Evolutionary conservation across 1,140 invertebrate genomes (phyloP), one percentile per base, ranked within the genome.

Genomic region (Phenacoccus solenopsis): DNA sequence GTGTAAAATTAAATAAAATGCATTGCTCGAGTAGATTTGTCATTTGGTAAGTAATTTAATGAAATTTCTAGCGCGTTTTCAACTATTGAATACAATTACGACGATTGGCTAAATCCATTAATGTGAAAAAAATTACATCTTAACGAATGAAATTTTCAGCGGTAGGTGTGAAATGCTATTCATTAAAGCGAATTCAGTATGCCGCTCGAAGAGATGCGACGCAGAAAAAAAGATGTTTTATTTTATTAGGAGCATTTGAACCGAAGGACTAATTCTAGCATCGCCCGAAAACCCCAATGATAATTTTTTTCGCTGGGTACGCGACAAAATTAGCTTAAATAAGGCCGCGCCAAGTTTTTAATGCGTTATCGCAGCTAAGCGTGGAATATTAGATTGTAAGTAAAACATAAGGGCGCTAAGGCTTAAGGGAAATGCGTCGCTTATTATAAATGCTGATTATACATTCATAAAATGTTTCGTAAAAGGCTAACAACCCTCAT

Each of bases 401-500:
- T 64, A 20, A 64, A 64, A 64, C 59, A 64, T 64, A 64, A 64
- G 59, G 59, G 59, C 25, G 59, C 7, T 27, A 27, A 64, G 59
- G 59, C 59, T 64, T 27, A 64, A 64, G 59, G 59, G 22, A 25
- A 27, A 27, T 27, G 20, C 59, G 10, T 24, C 10, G 59, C 59
- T 64, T 64, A 64, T 64, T 24, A 64, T 64, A 64, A 64, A 64
- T 64, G 59, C 59, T 64, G 59, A 64, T 64, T 64, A 64, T 64
- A 64, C 59, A 64, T 64, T 64, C 59, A 64, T 64, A 64, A 64
- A 64, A 64, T 64, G 59, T 64, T 64, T 64, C 59, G 59, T 64
- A 64, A 64, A 38, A 27, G 59, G 59, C 59, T 64, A 64, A 64
- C 59, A 64, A 64, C 59, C 59, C 59, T 64, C 59, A 27, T 64